Conservation (phyloP, 2,888 invertebrate genomes). For the Drosophila melanosoma region DNA sequence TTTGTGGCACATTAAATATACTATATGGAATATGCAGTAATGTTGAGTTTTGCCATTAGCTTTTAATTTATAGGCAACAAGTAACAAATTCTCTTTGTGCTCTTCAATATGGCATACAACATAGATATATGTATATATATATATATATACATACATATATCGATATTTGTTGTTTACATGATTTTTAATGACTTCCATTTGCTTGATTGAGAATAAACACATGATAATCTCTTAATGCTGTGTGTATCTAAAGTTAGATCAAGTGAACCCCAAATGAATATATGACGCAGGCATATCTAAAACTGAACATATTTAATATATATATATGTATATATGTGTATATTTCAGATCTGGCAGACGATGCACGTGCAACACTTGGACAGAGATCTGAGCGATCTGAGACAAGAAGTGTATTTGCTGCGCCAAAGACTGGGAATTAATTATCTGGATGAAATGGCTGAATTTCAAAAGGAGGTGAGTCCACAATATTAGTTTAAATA, state of each 20-base stretch:
- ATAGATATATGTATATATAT: neutral
- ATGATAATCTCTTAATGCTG: conserved; percentile 37
- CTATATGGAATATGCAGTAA: neutral
- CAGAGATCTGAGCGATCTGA: conserved; percentile 77
- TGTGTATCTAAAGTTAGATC: conserved; percentile 14
- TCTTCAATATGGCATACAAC: neutral
- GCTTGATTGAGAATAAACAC: conserved; percentile 46
- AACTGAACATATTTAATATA: conserved; percentile 1
- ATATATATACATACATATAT: neutral
- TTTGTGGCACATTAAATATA: conserved; percentile 3
- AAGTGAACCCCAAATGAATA: conserved; percentile 42
- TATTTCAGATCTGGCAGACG: conserved; percentile 82
- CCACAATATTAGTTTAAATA: neutral
- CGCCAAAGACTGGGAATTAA: conserved; percentile 82
- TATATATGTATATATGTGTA: neutral
- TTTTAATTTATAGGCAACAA: neutral
- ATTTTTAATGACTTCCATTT: conserved; percentile 40
- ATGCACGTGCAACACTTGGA: conserved; percentile 77
- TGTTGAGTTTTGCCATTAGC: neutral
- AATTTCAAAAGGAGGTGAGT: conserved; percentile 83
- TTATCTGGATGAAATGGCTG: conserved; percentile 83
- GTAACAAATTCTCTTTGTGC: neutral
- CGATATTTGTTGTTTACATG: conserved; percentile 33
- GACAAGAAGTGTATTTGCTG: conserved; percentile 78
- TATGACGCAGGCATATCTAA: conserved; percentile 32